Evolutionary conservation across 1,140 invertebrate species (phyloP), one percentile per base, ranked within the genome.

Genomic region (Sipha flava): DNA sequence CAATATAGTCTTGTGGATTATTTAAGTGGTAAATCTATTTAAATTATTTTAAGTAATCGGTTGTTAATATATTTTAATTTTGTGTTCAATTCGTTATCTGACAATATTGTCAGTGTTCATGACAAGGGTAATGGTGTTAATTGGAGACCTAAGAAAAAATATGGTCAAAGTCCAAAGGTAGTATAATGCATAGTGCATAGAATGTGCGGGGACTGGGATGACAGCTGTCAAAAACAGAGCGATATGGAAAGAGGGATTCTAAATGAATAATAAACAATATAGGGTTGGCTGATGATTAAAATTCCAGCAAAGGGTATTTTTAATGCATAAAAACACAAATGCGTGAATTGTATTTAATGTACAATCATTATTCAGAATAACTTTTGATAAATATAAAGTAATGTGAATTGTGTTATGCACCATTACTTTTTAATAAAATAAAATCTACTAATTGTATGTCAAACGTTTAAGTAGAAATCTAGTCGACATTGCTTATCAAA

Each of bases 101-200:
- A 14, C 66, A 52, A 68, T 47, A n/a, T 29, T 31, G 54, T 47
- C n/a, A 37, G 3, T 64, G 62, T 40, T 45, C 21, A 45, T 47
- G 40, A 52, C 29, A 34, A 31, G 49, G 43, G 43, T 64, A 29
- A 64, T 79, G 40, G 75, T 45, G n/a, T 34, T 79, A 31, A 40
- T 59, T 73, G 26, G n/a, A 52, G n/a, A 52, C 18, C 23, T 73
- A 52, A 73, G 70, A 52, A 73, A 73, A 59, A 73, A 52, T 34
- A 47, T 52, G 47, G 45, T 23, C 62, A 64, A 64, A 37, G 34
- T 40, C 9, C 18, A 40, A 40, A 34, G 62, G 62, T 59, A 5
- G 4, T 29, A 52, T 73, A 52, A 29, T 49, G 47, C 18, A 73
- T 52, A 73, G 47, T 31, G 54, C 54, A 10, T 10, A n/a, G 40